These are phyloP conservation scores for Pseudocheirus occidentalis DNA, from an alignment of 2,797 vertebrate genomes.

Conservation along the genomic window DNA sequence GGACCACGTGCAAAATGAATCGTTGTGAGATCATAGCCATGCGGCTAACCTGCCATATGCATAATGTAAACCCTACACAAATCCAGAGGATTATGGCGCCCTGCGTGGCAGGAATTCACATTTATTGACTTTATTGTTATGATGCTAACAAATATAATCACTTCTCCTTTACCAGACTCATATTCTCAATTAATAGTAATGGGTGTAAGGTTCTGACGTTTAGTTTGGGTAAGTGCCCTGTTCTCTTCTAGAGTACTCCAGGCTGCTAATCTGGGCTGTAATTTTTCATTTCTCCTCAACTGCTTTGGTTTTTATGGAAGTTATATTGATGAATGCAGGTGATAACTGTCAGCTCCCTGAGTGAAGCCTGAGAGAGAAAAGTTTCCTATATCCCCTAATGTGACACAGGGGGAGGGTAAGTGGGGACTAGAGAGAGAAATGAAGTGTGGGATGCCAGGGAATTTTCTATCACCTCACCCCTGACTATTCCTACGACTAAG, in stretches of 20 bases:
- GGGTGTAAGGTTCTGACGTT: background rate
- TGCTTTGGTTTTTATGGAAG: slow-evolving; percentile 35
- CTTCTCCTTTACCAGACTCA: slow-evolving; percentile 38
- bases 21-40: background rate
- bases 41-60: background rate
- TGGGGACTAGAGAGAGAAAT: background rate
- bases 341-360: background rate
- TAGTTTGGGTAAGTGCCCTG: slow-evolving; percentile 20
- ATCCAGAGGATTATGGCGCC: background rate
- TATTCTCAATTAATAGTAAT: slow-evolving; percentile 9
- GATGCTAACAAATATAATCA: slow-evolving; percentile 30
- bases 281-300: slow-evolving; percentile 46
- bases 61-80: background rate
- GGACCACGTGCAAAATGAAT: background rate
- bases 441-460: background rate
- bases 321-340: slow-evolving; percentile 51
- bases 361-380: slow-evolving; percentile 1
- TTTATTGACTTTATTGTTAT: slow-evolving; percentile 41
- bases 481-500: background rate
- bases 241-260: background rate
- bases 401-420: background rate
- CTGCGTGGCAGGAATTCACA: slow-evolving; percentile 20
- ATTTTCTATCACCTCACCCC: background rate
- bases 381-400: background rate
- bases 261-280: slow-evolving; percentile 1